These are phyloP conservation scores for Cecropterus lyciades DNA, from an alignment of 1,140 invertebrate genomes.

Conservation along the genomic window DNA sequence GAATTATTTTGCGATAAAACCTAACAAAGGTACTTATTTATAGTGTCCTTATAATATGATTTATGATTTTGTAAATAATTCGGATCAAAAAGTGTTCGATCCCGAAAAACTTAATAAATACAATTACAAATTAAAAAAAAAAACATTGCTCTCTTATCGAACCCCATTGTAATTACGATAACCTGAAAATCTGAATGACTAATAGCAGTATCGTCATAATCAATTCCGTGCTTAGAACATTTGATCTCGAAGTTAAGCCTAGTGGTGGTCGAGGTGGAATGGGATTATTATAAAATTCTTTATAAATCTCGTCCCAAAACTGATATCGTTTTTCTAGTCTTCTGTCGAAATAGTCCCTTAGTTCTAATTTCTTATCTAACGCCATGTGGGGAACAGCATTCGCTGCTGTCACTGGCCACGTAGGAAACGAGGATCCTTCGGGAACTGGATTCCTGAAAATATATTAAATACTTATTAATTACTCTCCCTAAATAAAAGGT, in stretches of 20 bases:
- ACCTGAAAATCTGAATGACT: slow-evolving; percentile 13
- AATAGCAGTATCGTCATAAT: neutral
- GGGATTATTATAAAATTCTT: slow-evolving; percentile 45
- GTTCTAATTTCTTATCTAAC: slow-evolving; percentile 38
- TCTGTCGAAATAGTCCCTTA: slow-evolving; percentile 40
- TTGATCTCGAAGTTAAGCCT: too few species aligned
- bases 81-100: too few species aligned
- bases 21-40: too few species aligned
- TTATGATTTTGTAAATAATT: too few species aligned
- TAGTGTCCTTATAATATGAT: too few species aligned
- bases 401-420: slow-evolving; percentile 44
- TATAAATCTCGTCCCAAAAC: slow-evolving; percentile 55
- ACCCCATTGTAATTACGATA: too few species aligned
- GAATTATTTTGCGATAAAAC: too few species aligned
- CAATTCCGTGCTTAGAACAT: neutral
- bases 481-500: too few species aligned
- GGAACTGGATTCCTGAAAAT: slow-evolving; percentile 50
- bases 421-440: slow-evolving; percentile 37
- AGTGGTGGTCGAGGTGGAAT: slow-evolving; percentile 31
- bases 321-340: slow-evolving; percentile 21
- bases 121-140: too few species aligned
- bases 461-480: neutral
- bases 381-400: slow-evolving; percentile 51
- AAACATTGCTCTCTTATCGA: too few species aligned
- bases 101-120: too few species aligned